These are phyloP conservation scores for Eulemur coronatus DNA, from an alignment of 2,797 vertebrate genomes.

Conservation along the genomic window DNA sequence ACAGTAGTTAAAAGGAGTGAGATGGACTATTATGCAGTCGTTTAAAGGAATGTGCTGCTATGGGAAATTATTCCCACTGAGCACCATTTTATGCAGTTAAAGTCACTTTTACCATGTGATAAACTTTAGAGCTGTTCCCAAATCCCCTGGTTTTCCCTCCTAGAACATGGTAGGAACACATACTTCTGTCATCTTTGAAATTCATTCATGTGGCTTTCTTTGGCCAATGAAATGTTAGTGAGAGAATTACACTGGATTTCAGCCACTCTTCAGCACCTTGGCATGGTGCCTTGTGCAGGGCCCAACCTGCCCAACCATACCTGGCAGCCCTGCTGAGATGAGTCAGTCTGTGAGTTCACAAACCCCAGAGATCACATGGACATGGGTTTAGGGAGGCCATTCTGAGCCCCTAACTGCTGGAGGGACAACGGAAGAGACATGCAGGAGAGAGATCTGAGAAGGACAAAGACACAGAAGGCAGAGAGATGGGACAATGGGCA, in stretches of 20 bases:
- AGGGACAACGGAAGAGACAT: background rate
- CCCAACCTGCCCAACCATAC: background rate
- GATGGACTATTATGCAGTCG: background rate
- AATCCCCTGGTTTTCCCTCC: background rate
- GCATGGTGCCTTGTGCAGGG: too few relatives aligned
- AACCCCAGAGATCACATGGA: background rate
- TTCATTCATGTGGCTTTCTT: background rate
- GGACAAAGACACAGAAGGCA: background rate
- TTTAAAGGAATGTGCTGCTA: background rate
- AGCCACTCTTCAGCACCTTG: background rate
- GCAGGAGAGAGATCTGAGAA: background rate
- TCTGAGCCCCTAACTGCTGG: background rate
- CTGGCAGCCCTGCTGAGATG: background rate
- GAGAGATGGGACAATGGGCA: accelerated
- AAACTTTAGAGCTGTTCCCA: background rate
- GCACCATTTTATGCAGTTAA: background rate
- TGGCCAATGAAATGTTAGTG: background rate
- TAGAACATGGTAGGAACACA: background rate
- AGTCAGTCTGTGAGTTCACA: background rate
- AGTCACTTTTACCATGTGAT: too few relatives aligned
- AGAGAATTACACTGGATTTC: background rate
- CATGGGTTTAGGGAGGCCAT: background rate
- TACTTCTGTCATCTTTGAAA: background rate
- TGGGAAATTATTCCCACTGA: background rate
- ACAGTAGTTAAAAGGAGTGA: background rate